Evolutionary conservation across 2,888 invertebrate genomes (phyloP), one percentile per base, ranked within the genome.

Genomic region (Ormyrus labotus): DNA sequence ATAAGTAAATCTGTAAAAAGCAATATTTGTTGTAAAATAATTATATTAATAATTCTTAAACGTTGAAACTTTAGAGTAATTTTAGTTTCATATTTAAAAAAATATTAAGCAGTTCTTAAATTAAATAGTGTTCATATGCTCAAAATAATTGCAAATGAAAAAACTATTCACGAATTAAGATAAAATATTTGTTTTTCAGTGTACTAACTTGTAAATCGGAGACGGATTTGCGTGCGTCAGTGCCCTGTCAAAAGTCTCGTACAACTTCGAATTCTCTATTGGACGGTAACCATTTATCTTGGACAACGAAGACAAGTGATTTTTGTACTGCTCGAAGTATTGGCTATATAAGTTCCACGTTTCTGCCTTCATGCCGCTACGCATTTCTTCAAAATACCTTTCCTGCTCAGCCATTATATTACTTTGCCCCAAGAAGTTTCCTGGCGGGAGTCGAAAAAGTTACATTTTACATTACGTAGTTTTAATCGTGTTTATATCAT

Each of bases 391-490:
- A 8, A 94, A 94, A 74, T 95, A 91, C 48, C 91, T 88, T 47
- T 91, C 88, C 89, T 96, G 96, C 6, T 91, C 91, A 0, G 93
- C 91, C 85, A 96, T 92, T 81, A 97, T 93, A 85, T 94, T 95
- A 86, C 95, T 96, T 65, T 93, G 92, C 1, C 89, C 88, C 0
- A 95, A 91, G 86, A 96, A 96, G 3, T 96, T 96, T 63, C 96
- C 94, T 94, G 87, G 6, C 7, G 2, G n/a, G 6, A 58, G 9
- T 58, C 11, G 0, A 68, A 70, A 1, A 7, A 75, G 4, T 4
- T 34, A 34, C 34, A 34, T 34, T 34, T 34, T 4, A 34, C 34
- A 34, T 4, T 34, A 34, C 34, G 4, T 34, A 34, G 34, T 3
- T 4, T 4, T 34, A 34, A 34, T 34, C 34, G 34, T 34, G 3